These are phyloP conservation scores for Parazoanthus swiftii DNA, from an alignment of 92 coral and sea anemone species.

Conservation along the genomic window DNA sequence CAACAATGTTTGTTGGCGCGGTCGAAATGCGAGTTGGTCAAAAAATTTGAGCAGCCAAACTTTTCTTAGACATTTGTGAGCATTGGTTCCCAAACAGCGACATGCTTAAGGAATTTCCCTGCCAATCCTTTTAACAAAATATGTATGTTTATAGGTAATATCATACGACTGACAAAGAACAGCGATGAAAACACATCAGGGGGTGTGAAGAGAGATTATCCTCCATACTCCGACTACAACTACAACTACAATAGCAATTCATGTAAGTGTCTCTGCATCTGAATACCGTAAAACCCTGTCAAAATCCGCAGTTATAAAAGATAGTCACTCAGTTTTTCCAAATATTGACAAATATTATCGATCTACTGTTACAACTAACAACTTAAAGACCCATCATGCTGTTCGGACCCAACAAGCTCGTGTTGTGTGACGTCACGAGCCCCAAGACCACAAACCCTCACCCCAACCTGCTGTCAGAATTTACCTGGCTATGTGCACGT, in stretches of 20 bases:
- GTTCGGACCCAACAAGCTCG: constrained; percentile 28
- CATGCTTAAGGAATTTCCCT: too few species aligned
- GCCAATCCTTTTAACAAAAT: background rate
- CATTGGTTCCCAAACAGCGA: too few species aligned
- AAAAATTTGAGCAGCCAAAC: background rate
- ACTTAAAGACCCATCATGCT: constrained; percentile 12
- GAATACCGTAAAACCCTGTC: background rate
- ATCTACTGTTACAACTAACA: too few species aligned
- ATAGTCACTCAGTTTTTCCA: too few species aligned
- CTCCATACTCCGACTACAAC: background rate
- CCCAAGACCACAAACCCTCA: background rate
- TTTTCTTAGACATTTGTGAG: background rate
- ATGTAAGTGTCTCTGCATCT: background rate
- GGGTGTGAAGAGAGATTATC: background rate
- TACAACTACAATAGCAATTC: constrained; percentile 5
- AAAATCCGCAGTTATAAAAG: too few species aligned
- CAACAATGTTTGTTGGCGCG: too few species aligned
- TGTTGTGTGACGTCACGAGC: constrained; percentile 7
- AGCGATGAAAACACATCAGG: background rate
- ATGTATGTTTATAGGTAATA: background rate
- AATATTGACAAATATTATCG: too few species aligned
- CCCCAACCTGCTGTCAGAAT: constrained; percentile 4
- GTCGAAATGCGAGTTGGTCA: background rate
- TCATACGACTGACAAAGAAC: background rate
- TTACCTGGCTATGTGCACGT: constrained; percentile 15